Percentiles rank a stretch among this genome's conserved stretches.
phyloP scores from a whole-genome alignment of 2,113 vertebrate genomes.

The Anseranas semipalmata region DNA sequence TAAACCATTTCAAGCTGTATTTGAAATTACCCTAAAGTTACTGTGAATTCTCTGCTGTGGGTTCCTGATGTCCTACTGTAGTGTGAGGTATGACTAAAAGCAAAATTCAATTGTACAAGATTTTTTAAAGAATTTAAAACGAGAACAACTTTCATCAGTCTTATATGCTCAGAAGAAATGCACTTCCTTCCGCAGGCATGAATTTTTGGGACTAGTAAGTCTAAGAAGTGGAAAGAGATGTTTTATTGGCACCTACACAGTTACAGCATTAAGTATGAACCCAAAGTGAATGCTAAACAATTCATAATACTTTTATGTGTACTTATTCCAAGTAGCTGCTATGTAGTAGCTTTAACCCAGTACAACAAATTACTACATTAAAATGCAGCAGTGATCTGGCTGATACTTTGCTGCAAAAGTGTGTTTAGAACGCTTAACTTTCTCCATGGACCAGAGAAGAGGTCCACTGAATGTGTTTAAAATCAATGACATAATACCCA shows the following conservation, averaged over 20 bases:
- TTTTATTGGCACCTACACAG: neutral
- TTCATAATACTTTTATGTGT: neutral
- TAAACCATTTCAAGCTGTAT: neutral
- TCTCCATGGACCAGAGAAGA: neutral
- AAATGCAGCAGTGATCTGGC: neutral
- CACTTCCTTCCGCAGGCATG: neutral
- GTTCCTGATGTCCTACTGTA: neutral
- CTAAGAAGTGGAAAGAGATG: neutral
- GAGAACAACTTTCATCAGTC: neutral
- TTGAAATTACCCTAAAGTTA: neutral
- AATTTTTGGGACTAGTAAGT: neutral
- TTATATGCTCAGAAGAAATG: neutral
- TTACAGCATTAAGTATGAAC: neutral
- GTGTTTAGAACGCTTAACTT: neutral
- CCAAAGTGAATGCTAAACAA: neutral
- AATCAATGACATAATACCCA: neutral
- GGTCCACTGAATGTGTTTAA: neutral
- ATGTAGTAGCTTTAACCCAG: neutral
- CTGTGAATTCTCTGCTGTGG: neutral
- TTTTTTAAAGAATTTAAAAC: neutral
- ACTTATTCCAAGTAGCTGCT: neutral
- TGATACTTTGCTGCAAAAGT: neutral
- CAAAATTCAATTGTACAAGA: neutral
- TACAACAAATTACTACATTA: neutral
- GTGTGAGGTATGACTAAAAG: neutral